phyloP scores from a whole-genome alignment of 2,113 vertebrate species.

The Antechinus stuartii region DNA sequence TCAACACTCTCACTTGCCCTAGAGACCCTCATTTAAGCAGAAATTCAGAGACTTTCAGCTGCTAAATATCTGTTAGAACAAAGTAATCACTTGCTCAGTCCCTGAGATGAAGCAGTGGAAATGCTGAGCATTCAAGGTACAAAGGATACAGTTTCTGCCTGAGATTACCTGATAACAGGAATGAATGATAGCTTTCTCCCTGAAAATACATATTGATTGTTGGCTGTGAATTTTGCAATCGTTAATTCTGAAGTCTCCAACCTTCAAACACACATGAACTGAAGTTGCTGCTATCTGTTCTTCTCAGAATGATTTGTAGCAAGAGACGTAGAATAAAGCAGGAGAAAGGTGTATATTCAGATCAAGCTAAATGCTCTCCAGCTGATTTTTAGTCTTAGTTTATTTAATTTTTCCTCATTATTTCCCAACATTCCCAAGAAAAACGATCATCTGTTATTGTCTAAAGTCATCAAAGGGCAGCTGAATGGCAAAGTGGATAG shows the following conservation, averaged over 20 bases:
- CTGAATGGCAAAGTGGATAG: neutral
- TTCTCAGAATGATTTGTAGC: conserved; percentile 68
- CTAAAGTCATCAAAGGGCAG: conserved; percentile 48
- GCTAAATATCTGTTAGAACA: neutral
- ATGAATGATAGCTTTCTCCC: conserved; percentile 71
- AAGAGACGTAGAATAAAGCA: conserved; percentile 61
- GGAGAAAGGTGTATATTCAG: conserved; percentile 60
- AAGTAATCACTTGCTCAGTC: conserved; percentile 24
- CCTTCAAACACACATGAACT: conserved; percentile 59
- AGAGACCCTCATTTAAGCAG: neutral
- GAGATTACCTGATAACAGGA: conserved; percentile 67
- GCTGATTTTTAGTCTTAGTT: conserved; percentile 45
- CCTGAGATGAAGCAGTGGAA: conserved; percentile 35
- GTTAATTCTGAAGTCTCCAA: conserved; percentile 70
- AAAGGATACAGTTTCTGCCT: conserved; percentile 68
- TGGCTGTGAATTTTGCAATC: conserved; percentile 67
- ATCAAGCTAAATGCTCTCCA: conserved; percentile 57
- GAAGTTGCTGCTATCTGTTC: conserved; percentile 56
- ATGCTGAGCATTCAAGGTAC: conserved; percentile 57
- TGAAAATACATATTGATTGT: conserved; percentile 76
- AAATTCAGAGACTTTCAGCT: conserved; percentile 17
- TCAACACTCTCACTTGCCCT: conserved; percentile 11
- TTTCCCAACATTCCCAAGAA: conserved; percentile 36
- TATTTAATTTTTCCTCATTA: conserved; percentile 50
- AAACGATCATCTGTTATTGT: conserved; percentile 45